Base-by-base conservation (phyloP, 2,888 invertebrate genomes). In the Xanthorhoe designata region DNA sequence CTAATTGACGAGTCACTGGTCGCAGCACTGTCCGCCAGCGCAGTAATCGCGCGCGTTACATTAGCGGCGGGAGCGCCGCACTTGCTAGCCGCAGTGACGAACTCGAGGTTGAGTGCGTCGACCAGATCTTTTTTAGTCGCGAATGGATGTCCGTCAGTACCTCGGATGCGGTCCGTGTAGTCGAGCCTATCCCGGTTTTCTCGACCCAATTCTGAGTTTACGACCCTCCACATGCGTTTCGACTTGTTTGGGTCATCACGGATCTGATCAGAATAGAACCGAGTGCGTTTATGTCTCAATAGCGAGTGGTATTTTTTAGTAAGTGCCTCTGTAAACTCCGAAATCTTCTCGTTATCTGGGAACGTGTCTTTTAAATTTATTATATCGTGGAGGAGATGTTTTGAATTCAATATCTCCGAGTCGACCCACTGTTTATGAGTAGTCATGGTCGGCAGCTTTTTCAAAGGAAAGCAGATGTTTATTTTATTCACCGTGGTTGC, bases 151-250 rank as follows among this genome's bases (percentile, higher is more conserved):
- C 53, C 53, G 5, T 32, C 13, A 0, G 9, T 1, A 8, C 54
- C 29, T 6, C 45, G n/a, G 2, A 61, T 5, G 7, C 29, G 13
- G 10, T 61, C 60, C 10, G 58, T 62, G 9, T 17, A 62, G 5
- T 61, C 62, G 5, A 51, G 45, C 1, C 54, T 15, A n/a, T 58
- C 62, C 5, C 66, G 61, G 10, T 24, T 55, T 0, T 42, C 51
- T 1, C 62, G 61, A 0, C 61, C 61, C 0, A 58, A n/a, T 15
- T 66, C 66, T 0, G 53, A 19, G 15, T 59, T 66, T 2, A 66
- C 51, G 0, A 66, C 19, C 2, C 17, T 13, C 66, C 62, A 66
- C 66, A 66, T 66, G 13, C 62, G 42, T 19, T 49, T 58, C 0
- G 52, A 17, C 9, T 64, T 64, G 15, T 64, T 64, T 0, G 61